Base-by-base conservation (phyloP, 1,140 invertebrate genomes). In the Pantala flavescens region DNA sequence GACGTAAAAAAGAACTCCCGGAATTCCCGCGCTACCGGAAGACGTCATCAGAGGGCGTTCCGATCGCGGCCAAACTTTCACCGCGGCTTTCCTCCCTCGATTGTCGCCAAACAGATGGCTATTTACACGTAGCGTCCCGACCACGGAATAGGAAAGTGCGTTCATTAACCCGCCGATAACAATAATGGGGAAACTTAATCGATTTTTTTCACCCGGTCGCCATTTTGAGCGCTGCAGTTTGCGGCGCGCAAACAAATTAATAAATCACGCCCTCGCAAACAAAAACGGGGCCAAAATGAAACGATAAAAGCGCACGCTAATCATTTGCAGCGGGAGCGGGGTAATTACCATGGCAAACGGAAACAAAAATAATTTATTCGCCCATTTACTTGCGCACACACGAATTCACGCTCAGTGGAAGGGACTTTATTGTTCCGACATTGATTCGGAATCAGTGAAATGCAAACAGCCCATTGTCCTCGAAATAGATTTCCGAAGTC, bases 291-390 rank as follows among this genome's bases (percentile, higher is more conserved):
- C 49, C 49, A 63, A 63, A 63, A 63, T 63, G 49, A 63, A 63
- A 63, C 49, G 49, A 63, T 63, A 63, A 63, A 36, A 63, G 49
- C 49, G n/a, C n/a, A 63, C n/a, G 49, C 49, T 63, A 63, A 63
- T 63, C 49, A 63, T 63, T 63, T 63, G 49, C 49, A 63, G 16
- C 49, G 49, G 49, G 49, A 63, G 49, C n/a, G 49, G n/a, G n/a
- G 49, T 63, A 63, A 63, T 63, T 63, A 63, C 49, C 49, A 63
- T 63, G 49, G 49, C 49, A 63, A 63, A 63, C 49, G 49, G 49
- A 63, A 63, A 63, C 49, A 19, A 63, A 63, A 63, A 63, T 63
- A 63, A 63, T 19, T 63, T 63, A 63, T 63, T 63, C 49, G 49
- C 49, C 49, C 49, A 63, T 63, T 63, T 63, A 63, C 14, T 1